phyloP scores from a whole-genome alignment of 2,888 invertebrate species.

The Ypsolopha sequella region DNA sequence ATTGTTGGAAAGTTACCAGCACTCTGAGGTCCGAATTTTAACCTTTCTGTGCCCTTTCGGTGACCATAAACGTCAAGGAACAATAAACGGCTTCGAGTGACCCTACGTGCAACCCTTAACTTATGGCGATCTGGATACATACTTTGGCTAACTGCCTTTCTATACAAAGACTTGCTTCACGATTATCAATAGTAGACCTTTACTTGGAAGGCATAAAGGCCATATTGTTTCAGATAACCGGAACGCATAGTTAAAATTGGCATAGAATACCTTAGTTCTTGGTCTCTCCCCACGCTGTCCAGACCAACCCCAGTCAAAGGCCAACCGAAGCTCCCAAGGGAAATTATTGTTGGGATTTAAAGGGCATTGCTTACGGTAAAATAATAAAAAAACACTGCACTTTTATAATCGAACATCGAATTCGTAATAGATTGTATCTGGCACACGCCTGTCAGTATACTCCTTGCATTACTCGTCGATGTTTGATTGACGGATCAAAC shows the following conservation, averaged over 20 bases:
- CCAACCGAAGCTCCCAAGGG: constrained; percentile 56
- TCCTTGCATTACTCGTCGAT: constrained; percentile 9
- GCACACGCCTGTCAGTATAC: constrained; percentile 33
- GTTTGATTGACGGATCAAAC: constrained; percentile 19
- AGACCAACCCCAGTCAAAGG: constrained; percentile 63
- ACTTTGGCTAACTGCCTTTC: no score
- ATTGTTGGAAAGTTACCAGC: constrained; percentile 48
- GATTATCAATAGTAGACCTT: no score
- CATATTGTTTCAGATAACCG: no score
- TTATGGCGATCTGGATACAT: background rate
- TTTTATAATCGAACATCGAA: constrained; percentile 18
- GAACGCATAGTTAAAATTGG: no score
- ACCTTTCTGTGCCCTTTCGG: constrained; percentile 58
- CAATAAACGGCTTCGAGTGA: constrained; percentile 60
- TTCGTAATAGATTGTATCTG: constrained; percentile 39
- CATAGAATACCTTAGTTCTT: background rate
- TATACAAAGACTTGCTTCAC: no score
- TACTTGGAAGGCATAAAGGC: no score
- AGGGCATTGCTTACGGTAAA: constrained; percentile 63
- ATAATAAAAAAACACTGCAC: constrained; percentile 52
- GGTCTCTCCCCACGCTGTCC: constrained; percentile 40
- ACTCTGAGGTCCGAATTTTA: constrained; percentile 28
- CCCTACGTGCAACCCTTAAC: constrained; percentile 26
- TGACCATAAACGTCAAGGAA: constrained; percentile 66
- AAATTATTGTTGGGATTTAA: constrained; percentile 72